Evolutionary conservation across 2,797 vertebrate species (phyloP).

Genomic region (Numenius phaeopus): DNA sequence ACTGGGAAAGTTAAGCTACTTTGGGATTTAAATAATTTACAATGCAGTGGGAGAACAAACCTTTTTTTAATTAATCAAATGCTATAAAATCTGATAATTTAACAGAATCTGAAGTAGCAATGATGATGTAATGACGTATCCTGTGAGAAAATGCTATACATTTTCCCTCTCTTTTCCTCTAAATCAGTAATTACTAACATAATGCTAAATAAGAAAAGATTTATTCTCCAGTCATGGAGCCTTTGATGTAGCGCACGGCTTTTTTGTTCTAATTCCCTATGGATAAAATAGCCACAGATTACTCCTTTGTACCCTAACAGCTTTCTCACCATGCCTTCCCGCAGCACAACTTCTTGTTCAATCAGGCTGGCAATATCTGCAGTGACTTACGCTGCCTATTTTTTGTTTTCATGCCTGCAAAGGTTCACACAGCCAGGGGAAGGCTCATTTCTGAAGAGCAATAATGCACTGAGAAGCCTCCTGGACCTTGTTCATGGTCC

Average conservation of each 20-base stretch:
- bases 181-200: slow-evolving; percentile 46
- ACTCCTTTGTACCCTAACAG: slow-evolving; percentile 61
- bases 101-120: neutral
- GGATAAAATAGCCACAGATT: slow-evolving; percentile 62
- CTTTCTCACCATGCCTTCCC: slow-evolving; percentile 59
- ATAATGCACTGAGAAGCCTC: slow-evolving; percentile 55
- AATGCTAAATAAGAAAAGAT: slow-evolving; percentile 57
- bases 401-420: slow-evolving; percentile 56
- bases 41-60: slow-evolving; percentile 11
- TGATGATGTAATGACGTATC: slow-evolving; percentile 20
- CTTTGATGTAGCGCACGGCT: slow-evolving; percentile 16
- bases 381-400: slow-evolving; percentile 54
- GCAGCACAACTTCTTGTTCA: slow-evolving; percentile 65
- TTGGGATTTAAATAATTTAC: slow-evolving; percentile 35
- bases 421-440: slow-evolving; percentile 64
- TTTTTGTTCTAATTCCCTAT: slow-evolving; percentile 59
- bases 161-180: slow-evolving; percentile 21
- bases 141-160: neutral
- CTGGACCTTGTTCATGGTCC: slow-evolving; percentile 45
- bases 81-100: slow-evolving; percentile 26
- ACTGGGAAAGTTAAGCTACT: neutral
- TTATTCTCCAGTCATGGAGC: slow-evolving; percentile 10
- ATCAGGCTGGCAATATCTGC: slow-evolving; percentile 61
- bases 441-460: slow-evolving; percentile 61
- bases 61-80: slow-evolving; percentile 29